Percentiles rank a stretch among this genome's conserved stretches.
phyloP scores from a whole-genome alignment of 2,797 vertebrate species.

The Petrocephalus schoutedeni region DNA sequence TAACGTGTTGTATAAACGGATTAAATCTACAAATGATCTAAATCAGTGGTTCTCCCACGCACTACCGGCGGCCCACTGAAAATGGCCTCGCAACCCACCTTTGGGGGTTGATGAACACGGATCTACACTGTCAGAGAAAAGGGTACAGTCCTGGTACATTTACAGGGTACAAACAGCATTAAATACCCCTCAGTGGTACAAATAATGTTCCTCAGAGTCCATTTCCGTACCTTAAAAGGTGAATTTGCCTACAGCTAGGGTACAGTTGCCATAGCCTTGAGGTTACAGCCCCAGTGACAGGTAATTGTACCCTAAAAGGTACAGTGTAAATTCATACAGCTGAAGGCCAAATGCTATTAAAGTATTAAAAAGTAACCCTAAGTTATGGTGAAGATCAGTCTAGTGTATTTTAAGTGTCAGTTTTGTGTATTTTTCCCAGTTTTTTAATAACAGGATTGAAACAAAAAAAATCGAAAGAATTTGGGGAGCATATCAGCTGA shows the following conservation, averaged over 20 bases:
- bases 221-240: neutral
- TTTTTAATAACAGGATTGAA: neutral
- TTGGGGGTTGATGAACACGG: neutral
- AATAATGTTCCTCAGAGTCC: neutral
- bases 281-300: neutral
- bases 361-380: neutral
- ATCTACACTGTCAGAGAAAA: neutral
- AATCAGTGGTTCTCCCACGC: neutral
- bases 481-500: neutral
- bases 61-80: neutral
- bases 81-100: neutral
- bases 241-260: neutral
- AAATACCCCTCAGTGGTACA: too few relatives aligned
- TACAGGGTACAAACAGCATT: too few relatives aligned
- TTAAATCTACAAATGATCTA: neutral
- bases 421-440: neutral
- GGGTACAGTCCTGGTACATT: too few relatives aligned
- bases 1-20: neutral
- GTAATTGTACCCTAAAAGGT: neutral
- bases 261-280: neutral
- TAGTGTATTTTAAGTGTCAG: neutral
- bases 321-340: too few relatives aligned
- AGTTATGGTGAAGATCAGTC: neutral
- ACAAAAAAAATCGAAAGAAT: neutral
- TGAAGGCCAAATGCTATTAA: too few relatives aligned